phyloP scores from a whole-genome alignment of 2,888 invertebrate species.

The Xestia ashworthii region DNA sequence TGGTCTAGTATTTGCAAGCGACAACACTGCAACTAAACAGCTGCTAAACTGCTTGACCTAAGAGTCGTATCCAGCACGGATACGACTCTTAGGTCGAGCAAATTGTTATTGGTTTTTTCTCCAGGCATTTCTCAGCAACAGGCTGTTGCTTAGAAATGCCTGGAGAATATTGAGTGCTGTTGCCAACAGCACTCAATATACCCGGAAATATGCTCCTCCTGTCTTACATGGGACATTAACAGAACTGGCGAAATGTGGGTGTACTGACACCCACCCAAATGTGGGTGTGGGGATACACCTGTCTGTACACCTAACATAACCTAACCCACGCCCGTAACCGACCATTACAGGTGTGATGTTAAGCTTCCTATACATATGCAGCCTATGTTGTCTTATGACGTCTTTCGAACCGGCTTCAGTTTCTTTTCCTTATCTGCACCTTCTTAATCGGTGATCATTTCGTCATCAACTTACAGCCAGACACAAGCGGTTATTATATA shows the following conservation, averaged over 20 bases:
- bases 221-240: neutral
- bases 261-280: neutral
- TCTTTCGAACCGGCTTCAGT: neutral
- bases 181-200: neutral
- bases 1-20: neutral
- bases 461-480: neutral
- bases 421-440: neutral
- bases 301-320: neutral
- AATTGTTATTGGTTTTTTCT: neutral
- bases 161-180: too few species aligned
- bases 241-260: neutral
- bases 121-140: too few species aligned
- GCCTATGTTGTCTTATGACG: neutral
- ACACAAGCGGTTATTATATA: neutral
- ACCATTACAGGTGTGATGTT: neutral
- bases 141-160: too few species aligned
- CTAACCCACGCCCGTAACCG: neutral
- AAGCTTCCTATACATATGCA: neutral
- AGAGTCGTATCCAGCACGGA: too few species aligned
- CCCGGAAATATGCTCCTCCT: neutral
- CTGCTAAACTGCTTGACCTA: too few species aligned
- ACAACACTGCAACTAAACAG: neutral
- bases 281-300: neutral
- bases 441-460: neutral
- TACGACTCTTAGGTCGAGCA: neutral